Evolutionary conservation across 2,888 invertebrate genomes (phyloP).

Genomic region (Drosophila yooni): DNA sequence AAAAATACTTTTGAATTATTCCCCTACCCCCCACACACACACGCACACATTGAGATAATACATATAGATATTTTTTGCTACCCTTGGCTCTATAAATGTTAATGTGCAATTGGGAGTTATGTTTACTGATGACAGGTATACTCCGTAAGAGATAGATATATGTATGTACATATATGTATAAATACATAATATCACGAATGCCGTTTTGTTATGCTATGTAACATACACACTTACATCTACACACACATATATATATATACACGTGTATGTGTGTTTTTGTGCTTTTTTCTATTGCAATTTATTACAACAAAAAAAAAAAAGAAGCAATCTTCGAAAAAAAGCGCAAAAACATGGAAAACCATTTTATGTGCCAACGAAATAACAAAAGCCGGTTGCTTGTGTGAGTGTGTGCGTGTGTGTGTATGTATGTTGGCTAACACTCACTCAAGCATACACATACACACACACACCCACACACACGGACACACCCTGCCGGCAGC

Average conservation of each 20-base stretch:
- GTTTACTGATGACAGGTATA: conserved; percentile 47
- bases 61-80: conserved; percentile 28
- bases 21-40: neutral
- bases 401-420: conserved; percentile 1
- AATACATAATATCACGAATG: conserved; percentile 23
- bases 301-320: conserved; percentile 37
- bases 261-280: conserved; percentile 8
- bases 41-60: neutral
- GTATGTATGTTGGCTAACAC: conserved; percentile 7
- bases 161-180: neutral
- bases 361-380: conserved; percentile 77
- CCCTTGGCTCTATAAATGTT: conserved; percentile 59
- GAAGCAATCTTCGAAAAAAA: conserved; percentile 6
- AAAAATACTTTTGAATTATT: neutral
- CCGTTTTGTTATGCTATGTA: conserved; percentile 23
- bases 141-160: conserved; percentile 3
- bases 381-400: conserved; percentile 69
- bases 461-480: conserved; percentile 19
- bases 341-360: conserved; percentile 58
- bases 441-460: neutral
- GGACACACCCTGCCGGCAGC: conserved; percentile 45
- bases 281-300: conserved; percentile 60
- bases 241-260: neutral
- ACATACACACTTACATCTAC: conserved; percentile 23
- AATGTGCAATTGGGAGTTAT: conserved; percentile 55